Base-by-base conservation (phyloP, 2,888 invertebrate genomes). In the Cylindroiulus punctatus region DNA sequence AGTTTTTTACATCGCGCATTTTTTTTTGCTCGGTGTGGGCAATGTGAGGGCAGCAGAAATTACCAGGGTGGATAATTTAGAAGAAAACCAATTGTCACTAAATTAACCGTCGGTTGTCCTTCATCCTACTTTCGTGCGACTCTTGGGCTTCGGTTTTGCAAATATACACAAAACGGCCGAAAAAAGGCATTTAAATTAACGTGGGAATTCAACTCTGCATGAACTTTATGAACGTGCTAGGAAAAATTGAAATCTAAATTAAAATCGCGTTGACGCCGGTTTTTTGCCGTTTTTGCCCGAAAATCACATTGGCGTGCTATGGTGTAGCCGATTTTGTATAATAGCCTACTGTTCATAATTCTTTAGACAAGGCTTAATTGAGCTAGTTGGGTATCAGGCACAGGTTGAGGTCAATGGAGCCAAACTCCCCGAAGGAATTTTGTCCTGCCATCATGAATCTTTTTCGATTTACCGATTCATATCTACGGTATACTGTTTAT, bases 41-140 rank as follows among this genome's bases (percentile, higher is more conserved):
- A 52, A 57, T 22, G 22, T 65, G 65, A 65, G 65, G 65, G 26
- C 65, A 22, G 26, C 26, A 65, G 26, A 65, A 65, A 65, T 65
- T 65, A 65, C 65, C 22, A 65, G 22, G 65, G 65, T 26, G 65
- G 22, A 65, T 65, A 65, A 65, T 65, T 65, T 65, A 12, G 22
- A 65, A 65, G 65, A 65, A 65, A 65, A 65, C 65, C 65, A 65
- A 65, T 65, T 65, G 65, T 65, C 65, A 65, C 65, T 65, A 65
- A 65, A 65, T 65, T 65, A 65, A 65, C 65, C 65, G 65, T 65
- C 65, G 65, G 65, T 65, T 26, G 65, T 65, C 65, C 65, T 65
- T 65, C 65, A 65, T 65, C 65, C 26, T 65, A 26, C 65, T 19
- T 44, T 57, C 57, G 57, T 57, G 57, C 57, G 57, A 57, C 22